Conservation (phyloP, 2,888 invertebrate genomes). For the Cinara cedri region DNA sequence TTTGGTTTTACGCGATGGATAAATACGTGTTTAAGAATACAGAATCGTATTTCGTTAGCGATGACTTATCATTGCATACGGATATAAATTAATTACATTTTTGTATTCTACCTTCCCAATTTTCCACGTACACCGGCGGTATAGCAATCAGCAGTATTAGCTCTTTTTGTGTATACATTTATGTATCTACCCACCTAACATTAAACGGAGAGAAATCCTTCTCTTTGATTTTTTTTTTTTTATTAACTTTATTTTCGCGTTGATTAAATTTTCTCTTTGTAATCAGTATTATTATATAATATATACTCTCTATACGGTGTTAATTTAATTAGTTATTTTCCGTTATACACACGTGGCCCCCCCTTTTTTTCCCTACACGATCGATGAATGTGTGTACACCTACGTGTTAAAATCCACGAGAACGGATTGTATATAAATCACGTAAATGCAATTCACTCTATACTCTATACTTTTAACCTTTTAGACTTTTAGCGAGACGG, state of each 20-base stretch:
- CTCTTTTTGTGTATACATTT: neutral
- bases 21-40: too few relatives aligned
- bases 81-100: too few relatives aligned
- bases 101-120: too few relatives aligned
- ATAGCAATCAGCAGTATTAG: too few relatives aligned
- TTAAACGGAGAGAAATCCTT: neutral
- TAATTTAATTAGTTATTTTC: constrained; percentile 52
- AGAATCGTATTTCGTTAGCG: too few relatives aligned
- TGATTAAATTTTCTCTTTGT: constrained; percentile 25
- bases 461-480: too few relatives aligned
- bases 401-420: neutral
- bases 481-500: neutral
- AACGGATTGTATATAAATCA: neutral
- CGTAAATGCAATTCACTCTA: neutral
- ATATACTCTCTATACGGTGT: constrained; percentile 6
- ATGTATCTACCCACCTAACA: neutral
- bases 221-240: constrained; percentile 49
- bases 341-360: neutral
- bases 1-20: too few relatives aligned
- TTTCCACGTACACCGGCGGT: too few relatives aligned
- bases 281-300: constrained; percentile 28
- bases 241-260: constrained; percentile 20
- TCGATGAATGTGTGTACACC: neutral
- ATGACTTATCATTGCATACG: too few relatives aligned
- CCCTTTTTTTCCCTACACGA: neutral